Evolutionary conservation across 1,140 invertebrate species (phyloP), one percentile per base, ranked within the genome.

Genomic region (Batillaria attramentaria): DNA sequence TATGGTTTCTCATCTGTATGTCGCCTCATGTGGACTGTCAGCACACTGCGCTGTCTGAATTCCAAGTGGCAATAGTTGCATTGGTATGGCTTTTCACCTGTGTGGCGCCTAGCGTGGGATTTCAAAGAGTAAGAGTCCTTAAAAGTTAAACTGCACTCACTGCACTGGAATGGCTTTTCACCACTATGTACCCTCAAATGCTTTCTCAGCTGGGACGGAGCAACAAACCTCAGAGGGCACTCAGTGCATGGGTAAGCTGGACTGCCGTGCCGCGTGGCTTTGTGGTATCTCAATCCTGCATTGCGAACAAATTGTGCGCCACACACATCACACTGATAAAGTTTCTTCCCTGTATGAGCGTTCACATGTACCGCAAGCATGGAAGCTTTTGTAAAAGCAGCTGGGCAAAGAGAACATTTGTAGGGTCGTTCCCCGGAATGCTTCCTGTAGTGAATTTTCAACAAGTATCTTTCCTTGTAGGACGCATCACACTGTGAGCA

Each of bases 1-100:
- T 57, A 75, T 8, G 73, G 73, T 57, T 75, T 75, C 20, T 75
- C 73, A 5, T 33, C 73, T 16, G 50, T 57, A 37, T 75, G 73
- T 4, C 24, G 31, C 33, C 28, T 54, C 73, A 35, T 31, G 73
- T 75, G 73, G 28, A 3, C 39, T 33, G 5, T 75, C 28, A 50
- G 39, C 2, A 24, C 54, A 37, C 20, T 24, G 4, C 54, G 43
- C 57, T 24, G 33, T 18, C 43, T 8, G 37, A 75, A 75, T 18
- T 20, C 33, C n/a, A 33, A 18, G 50, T 4, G 8, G 37, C 73
- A 75, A 3, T 20, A 16, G 5, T 8, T 24, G 57, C 73, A 75
- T 20, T 18, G 3, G n/a, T n/a, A 75, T 35, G 73, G 73, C 35
- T 28, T 75, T 54, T 75, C 54, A 18, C 73, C 50, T 16, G 73